phyloP scores from a whole-genome alignment of 1,140 invertebrate genomes.

The Eueides isabella region DNA sequence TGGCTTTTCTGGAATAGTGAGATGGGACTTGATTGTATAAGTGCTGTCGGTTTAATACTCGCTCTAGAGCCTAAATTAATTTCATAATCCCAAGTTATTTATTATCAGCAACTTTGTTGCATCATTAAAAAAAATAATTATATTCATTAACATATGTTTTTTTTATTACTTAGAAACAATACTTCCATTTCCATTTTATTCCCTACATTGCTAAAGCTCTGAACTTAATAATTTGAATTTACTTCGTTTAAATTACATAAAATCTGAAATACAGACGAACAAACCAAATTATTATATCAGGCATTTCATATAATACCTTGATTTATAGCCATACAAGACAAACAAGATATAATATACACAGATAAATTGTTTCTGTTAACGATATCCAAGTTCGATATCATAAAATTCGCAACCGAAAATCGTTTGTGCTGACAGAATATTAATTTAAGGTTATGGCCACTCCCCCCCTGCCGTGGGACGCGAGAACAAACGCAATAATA shows the following conservation, averaged over 20 bases:
- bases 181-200: too few species aligned
- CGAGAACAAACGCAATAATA: constrained; percentile 63
- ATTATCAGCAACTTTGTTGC: too few species aligned
- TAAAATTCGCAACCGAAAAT: constrained; percentile 58
- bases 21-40: too few species aligned
- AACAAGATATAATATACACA: constrained; percentile 35
- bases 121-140: too few species aligned
- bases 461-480: constrained; percentile 51
- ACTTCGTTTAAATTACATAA: neutral
- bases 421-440: constrained; percentile 65
- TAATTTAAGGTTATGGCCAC: constrained; percentile 62
- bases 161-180: too few species aligned
- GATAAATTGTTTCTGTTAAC: constrained; percentile 43
- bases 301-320: constrained; percentile 29
- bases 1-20: too few species aligned
- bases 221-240: too few species aligned
- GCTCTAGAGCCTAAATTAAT: too few species aligned
- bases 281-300: constrained; percentile 8
- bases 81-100: too few species aligned
- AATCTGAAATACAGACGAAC: neutral
- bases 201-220: too few species aligned
- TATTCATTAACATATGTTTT: too few species aligned
- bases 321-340: constrained; percentile 38
- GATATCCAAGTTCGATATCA: constrained; percentile 45
- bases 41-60: too few species aligned